Conservation (phyloP, 2,797 vertebrate species). For the Poeciliopsis presidionis region DNA sequence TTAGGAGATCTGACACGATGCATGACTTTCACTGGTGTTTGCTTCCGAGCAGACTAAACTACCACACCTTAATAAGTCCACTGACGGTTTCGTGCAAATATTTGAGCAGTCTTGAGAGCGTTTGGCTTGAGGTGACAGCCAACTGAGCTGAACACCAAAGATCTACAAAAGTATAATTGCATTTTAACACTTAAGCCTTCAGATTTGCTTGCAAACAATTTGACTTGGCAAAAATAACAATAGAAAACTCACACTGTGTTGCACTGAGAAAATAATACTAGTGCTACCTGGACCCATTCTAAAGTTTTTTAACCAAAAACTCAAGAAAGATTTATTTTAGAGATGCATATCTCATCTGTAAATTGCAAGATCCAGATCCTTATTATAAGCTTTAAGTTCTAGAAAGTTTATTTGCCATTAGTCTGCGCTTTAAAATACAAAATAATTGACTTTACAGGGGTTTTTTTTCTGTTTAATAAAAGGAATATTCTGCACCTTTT, state of each 20-base stretch:
- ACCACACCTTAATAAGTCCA: constrained; percentile 25
- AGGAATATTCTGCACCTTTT: background rate
- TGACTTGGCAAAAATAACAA: background rate
- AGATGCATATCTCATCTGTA: background rate
- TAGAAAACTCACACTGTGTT: background rate
- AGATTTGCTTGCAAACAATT: constrained; percentile 12
- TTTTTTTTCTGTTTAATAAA: background rate
- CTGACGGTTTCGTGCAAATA: constrained; percentile 18
- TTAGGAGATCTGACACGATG: background rate
- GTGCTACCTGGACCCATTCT: background rate
- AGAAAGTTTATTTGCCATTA: background rate
- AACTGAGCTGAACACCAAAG: constrained; percentile 6
- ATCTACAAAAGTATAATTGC: background rate
- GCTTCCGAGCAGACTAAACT: constrained; percentile 16
- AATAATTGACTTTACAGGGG: background rate
- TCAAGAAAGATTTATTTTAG: background rate
- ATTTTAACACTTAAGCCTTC: background rate
- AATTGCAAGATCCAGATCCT: too few species aligned
- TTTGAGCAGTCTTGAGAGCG: constrained; percentile 22
- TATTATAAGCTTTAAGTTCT: background rate
- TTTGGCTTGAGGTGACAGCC: constrained; percentile 10
- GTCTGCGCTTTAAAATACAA: background rate
- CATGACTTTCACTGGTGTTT: background rate
- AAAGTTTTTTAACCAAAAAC: background rate
- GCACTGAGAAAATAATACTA: background rate